A percentile compares a stretch with the other conserved stretches of the same genome.
Evolutionary conservation across 92 coral and sea anemone species (phyloP).

Genomic region (Epizoanthus ramosus): DNA sequence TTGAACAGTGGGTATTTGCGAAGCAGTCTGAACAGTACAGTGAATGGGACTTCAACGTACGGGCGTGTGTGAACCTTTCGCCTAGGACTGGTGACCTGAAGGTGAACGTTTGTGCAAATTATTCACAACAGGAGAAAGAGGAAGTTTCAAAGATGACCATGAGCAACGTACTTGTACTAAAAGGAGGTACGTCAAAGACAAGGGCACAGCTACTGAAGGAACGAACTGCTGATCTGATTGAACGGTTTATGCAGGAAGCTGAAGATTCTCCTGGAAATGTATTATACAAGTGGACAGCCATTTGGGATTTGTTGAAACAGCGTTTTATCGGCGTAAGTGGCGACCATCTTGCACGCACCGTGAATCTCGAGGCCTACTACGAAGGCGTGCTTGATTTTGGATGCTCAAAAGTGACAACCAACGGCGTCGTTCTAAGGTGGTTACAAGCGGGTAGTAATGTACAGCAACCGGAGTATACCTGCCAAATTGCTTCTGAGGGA

Average conservation of each 20-base stretch:
- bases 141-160: neutral
- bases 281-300: slow-evolving; percentile 34
- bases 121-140: neutral
- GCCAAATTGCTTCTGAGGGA: slow-evolving; percentile 28
- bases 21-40: slow-evolving; percentile 8
- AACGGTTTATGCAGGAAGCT: slow-evolving; percentile 45
- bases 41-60: neutral
- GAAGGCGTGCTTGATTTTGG: slow-evolving; percentile 51
- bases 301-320: slow-evolving; percentile 44
- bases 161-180: slow-evolving; percentile 41
- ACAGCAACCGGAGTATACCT: slow-evolving; percentile 27
- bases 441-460: slow-evolving; percentile 14
- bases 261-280: slow-evolving; percentile 31
- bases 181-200: slow-evolving; percentile 49
- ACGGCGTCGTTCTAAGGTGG: slow-evolving; percentile 19
- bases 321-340: slow-evolving; percentile 8
- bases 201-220: slow-evolving; percentile 30
- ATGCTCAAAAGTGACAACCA: slow-evolving; percentile 4
- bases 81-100: neutral
- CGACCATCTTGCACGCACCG: slow-evolving; percentile 5
- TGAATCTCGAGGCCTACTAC: slow-evolving; percentile 54
- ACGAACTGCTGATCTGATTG: slow-evolving; percentile 18
- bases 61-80: neutral
- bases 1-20: slow-evolving; percentile 2
- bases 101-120: slow-evolving; percentile 6